These are phyloP conservation scores for Acridotheres tristis DNA, from an alignment of 2,797 vertebrate genomes.

Conservation along the genomic window DNA sequence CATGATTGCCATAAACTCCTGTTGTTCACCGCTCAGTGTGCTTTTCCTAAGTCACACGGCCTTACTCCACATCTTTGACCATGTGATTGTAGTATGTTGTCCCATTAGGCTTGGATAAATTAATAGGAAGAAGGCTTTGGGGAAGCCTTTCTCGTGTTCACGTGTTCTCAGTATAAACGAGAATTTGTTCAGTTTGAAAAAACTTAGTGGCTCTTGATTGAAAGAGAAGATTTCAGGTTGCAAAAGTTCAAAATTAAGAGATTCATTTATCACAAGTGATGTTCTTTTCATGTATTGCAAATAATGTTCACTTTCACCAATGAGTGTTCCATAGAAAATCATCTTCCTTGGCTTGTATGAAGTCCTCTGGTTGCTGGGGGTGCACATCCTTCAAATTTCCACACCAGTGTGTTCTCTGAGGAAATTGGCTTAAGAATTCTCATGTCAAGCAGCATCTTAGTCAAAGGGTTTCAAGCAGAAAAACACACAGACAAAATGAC, in stretches of 20 bases:
- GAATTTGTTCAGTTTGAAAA: neutral
- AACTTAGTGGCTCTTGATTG: neutral
- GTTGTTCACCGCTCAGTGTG: neutral
- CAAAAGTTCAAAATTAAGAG: neutral
- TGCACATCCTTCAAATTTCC: neutral
- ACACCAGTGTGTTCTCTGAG: neutral
- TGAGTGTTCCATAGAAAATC: neutral
- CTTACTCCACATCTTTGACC: neutral
- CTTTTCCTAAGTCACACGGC: neutral
- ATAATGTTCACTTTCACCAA: neutral
- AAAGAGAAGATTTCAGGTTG: neutral
- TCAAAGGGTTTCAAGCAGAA: neutral
- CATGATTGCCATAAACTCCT: neutral
- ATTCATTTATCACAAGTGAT: neutral
- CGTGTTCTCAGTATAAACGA: neutral
- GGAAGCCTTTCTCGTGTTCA: neutral
- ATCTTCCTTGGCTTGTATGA: neutral
- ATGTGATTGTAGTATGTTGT: accelerated
- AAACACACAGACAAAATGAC: neutral
- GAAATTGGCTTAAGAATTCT: neutral
- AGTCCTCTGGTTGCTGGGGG: neutral
- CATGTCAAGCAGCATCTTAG: neutral
- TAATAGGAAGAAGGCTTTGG: neutral
- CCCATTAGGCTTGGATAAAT: accelerated
- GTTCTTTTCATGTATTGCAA: neutral